Conservation (phyloP, 2,888 invertebrate species). For the Drosophila eohydei region DNA sequence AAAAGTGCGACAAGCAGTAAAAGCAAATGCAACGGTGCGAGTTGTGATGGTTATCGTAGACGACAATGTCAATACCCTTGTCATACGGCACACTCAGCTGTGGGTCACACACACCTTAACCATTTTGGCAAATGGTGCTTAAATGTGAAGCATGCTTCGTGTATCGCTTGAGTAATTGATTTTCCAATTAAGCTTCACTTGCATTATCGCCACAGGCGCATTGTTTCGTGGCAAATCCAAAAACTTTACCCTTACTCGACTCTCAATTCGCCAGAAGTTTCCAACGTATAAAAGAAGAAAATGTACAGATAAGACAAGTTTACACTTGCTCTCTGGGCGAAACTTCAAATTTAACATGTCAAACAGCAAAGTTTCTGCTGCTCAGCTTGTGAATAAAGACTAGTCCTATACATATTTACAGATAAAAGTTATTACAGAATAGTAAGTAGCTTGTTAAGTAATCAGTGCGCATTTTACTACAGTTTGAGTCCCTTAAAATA, state of each 20-base stretch:
- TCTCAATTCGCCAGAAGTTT: slow-evolving; percentile 19
- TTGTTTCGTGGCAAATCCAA: slow-evolving; percentile 29
- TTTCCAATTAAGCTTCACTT: slow-evolving; percentile 64
- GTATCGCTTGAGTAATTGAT: slow-evolving; percentile 64
- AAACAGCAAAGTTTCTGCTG: background rate
- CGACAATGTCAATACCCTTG: slow-evolving; percentile 77
- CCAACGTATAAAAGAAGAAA: background rate
- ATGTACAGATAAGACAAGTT: slow-evolving; percentile 18
- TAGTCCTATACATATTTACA: background rate
- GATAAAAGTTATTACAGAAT: slow-evolving; percentile 1
- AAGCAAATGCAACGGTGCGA: slow-evolving; percentile 56
- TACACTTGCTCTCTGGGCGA: slow-evolving; percentile 18
- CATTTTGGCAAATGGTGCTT: slow-evolving; percentile 52
- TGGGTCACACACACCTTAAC: slow-evolving; percentile 3
- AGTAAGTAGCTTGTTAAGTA: background rate
- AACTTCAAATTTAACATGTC: slow-evolving; percentile 11
- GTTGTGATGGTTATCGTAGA: slow-evolving; percentile 51
- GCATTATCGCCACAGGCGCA: slow-evolving; percentile 42
- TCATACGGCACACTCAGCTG: slow-evolving; percentile 48
- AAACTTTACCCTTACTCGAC: slow-evolving; percentile 36
- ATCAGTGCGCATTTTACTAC: background rate
- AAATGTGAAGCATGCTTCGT: slow-evolving; percentile 37
- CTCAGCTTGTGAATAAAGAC: background rate
- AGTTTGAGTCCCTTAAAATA: background rate
- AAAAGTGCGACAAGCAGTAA: slow-evolving; percentile 18